Evolutionary conservation across 2,113 vertebrate genomes (phyloP), one percentile per base, ranked within the genome.

Genomic region (Corythoichthys intestinalis): DNA sequence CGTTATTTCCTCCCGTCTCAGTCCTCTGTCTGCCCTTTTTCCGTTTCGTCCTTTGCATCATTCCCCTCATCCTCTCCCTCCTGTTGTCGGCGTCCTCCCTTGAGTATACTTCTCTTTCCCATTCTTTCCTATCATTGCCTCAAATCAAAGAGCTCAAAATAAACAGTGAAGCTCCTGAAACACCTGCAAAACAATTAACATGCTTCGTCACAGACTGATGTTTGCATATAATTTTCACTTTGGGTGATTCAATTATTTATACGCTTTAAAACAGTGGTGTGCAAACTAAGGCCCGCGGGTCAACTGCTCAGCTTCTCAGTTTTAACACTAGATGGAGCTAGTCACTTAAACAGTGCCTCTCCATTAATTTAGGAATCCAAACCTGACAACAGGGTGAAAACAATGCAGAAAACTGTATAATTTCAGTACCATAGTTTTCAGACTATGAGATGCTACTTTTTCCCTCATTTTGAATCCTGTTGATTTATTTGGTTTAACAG

Each of bases 71-170:
- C 20, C 3, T 37, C 44, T 50, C 6, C 49, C 65, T 12, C 53
- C 50, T 61, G 34, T 54, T 47, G 47, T 65, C 52, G 72, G 28
- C 38, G 57, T 38, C 64, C 37, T 56, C 69, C 59, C 1, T 17
- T 4, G 15, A 39, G 37, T 66, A 61, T 69, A 49, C 76, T 35
- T 1, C 17, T 75, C 20, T 28, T 28, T 28, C 20, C 20, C 20
- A 28, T 28, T 34, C 12, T 52, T 48, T 65, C 72, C 54, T 64
- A 52, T 82, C 60, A 65, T 35, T 46, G 38, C 61, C 67, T 83
- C 59, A 74, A 73, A 78, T 79, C 65, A 66, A 67, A 49, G 17
- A 71, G 67, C 58, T 69, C 69, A 78, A 74, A 83, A 80, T 77
- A 74, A 70, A 38, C 9, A 9, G 61, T 44, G 69, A 52, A 65